These are phyloP conservation scores for Eretmochelys imbricata DNA, from an alignment of 2,113 vertebrate species.

Conservation along the genomic window DNA sequence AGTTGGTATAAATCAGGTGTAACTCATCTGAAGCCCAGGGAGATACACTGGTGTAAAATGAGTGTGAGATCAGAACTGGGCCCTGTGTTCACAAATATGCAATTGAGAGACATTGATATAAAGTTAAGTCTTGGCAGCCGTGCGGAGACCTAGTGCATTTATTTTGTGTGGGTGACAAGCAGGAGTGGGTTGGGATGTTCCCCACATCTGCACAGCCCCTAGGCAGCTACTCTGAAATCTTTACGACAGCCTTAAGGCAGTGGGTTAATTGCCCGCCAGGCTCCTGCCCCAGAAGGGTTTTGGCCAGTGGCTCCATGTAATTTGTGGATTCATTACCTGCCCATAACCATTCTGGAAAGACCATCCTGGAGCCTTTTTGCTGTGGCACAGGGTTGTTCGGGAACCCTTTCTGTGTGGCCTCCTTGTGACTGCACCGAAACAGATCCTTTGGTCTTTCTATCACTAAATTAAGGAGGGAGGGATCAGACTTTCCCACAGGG, in stretches of 20 bases:
- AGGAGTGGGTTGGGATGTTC: not conserved
- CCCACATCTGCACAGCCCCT: too few species aligned
- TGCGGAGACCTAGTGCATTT: fast-evolving
- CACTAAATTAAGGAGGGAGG: not conserved
- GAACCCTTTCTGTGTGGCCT: not conserved
- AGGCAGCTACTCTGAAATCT: not conserved
- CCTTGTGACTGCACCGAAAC: not conserved
- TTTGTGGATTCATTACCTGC: not conserved
- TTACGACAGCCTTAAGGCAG: not conserved
- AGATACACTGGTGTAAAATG: not conserved
- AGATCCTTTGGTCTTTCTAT: not conserved
- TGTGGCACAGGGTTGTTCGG: not conserved
- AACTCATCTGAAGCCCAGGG: not conserved
- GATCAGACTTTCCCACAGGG: conserved; percentile 4
- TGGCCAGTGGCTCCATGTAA: not conserved
- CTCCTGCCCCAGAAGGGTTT: not conserved
- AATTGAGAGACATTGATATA: not conserved
- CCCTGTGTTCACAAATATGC: not conserved
- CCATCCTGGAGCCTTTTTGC: not conserved
- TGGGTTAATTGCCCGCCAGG: not conserved
- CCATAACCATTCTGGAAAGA: not conserved
- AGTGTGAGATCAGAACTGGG: not conserved
- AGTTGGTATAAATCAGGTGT: too few species aligned
- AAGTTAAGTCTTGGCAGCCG: not conserved
- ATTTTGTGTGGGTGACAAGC: not conserved